phyloP scores from a whole-genome alignment of 2,797 vertebrate genomes.

The Xerus rutilus region DNA sequence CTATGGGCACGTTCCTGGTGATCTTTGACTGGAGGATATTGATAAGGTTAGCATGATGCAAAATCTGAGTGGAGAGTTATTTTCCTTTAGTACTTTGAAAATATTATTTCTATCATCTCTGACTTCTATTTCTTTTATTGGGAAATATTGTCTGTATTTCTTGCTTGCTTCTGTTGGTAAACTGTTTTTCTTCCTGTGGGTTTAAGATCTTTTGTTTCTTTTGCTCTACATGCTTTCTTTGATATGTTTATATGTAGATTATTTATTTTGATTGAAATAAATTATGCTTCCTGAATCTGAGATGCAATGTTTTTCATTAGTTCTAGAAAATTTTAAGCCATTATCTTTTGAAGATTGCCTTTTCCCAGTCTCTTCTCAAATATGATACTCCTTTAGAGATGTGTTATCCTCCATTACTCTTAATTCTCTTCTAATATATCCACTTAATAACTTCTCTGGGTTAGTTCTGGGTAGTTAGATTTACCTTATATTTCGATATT shows the following conservation, averaged over 20 bases:
- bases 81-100: conserved; percentile 34
- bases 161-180: neutral
- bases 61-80: neutral
- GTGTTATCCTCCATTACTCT: neutral
- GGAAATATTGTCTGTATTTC: neutral
- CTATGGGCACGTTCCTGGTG: neutral
- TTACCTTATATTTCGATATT: neutral
- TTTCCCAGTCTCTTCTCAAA: neutral
- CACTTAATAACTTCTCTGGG: neutral
- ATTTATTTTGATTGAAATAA: conserved; percentile 26
- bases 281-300: conserved; percentile 12
- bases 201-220: neutral
- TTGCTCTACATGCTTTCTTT: neutral
- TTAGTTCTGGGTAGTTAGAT: neutral
- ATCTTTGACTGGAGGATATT: neutral
- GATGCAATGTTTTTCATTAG: conserved; percentile 6
- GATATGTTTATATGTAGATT: neutral
- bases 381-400: neutral
- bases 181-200: neutral
- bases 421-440: conserved; percentile 26
- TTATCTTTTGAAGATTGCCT: conserved; percentile 18
- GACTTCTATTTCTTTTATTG: neutral
- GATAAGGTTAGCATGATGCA: neutral
- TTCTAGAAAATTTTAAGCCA: conserved; percentile 12
- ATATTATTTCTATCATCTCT: neutral